Evolutionary conservation across 2,888 invertebrate genomes (phyloP).

Genomic region (Acanthosepion esculentum): DNA sequence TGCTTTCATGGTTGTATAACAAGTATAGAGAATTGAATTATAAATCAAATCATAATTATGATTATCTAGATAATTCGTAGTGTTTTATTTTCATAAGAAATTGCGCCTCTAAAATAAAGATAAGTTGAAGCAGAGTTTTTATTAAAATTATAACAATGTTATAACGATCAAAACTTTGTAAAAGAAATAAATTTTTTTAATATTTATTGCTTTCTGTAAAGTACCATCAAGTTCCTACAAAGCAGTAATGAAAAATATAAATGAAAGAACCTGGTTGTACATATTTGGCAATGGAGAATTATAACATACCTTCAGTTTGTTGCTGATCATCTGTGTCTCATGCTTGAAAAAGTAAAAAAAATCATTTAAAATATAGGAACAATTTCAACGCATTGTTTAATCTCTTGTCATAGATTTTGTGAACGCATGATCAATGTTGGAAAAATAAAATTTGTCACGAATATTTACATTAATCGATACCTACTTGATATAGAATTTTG

Average conservation of each 20-base stretch:
- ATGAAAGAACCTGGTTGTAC: background rate
- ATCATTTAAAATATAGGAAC: background rate
- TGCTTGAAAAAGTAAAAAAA: constrained; percentile 9
- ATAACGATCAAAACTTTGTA: too few relatives aligned
- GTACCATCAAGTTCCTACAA: too few relatives aligned
- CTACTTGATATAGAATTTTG: background rate
- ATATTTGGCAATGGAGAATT: background rate
- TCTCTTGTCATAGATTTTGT: background rate
- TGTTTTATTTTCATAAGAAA: too few relatives aligned
- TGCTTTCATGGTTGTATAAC: too few relatives aligned
- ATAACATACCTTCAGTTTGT: constrained; percentile 12
- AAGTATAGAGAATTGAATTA: too few relatives aligned
- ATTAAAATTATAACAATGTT: too few relatives aligned
- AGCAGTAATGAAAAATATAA: background rate
- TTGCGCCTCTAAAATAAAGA: too few relatives aligned
- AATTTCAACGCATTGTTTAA: background rate
- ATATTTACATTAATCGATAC: background rate
- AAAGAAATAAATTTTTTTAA: too few relatives aligned
- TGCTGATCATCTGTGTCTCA: constrained; percentile 33
- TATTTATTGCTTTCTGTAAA: too few relatives aligned
- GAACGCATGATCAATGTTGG: background rate
- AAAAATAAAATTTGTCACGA: background rate
- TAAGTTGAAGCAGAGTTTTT: too few relatives aligned
- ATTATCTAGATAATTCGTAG: too few relatives aligned
- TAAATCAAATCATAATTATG: too few relatives aligned